Evolutionary conservation across 2,113 vertebrate genomes (phyloP).

Genomic region (Falcunculus frontatus): DNA sequence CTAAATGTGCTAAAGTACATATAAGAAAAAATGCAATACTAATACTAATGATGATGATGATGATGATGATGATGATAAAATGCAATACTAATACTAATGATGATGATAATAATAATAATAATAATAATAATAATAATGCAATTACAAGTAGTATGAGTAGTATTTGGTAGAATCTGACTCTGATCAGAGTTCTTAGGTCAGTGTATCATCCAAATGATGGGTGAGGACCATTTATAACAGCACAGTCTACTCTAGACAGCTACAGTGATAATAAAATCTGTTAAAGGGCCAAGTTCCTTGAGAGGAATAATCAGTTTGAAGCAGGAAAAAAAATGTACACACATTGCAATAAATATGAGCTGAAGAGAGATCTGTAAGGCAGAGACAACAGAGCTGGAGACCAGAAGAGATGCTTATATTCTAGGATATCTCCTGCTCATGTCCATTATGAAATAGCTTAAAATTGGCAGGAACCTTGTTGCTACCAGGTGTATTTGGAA

Average conservation of each 20-base stretch:
- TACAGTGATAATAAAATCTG: not conserved
- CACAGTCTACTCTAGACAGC: not conserved
- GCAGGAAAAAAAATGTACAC: not conserved
- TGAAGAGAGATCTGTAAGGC: not conserved
- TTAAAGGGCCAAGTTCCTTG: not conserved
- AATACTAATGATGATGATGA: not conserved
- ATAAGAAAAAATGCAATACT: not conserved
- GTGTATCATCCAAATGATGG: not conserved
- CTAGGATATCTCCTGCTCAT: not conserved
- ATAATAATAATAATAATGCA: not conserved
- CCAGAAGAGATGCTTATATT: not conserved
- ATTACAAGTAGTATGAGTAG: not conserved
- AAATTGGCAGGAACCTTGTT: not conserved
- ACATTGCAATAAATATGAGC: not conserved
- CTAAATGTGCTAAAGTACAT: not conserved
- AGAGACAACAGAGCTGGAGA: not conserved
- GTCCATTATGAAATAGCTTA: not conserved
- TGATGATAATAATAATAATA: not conserved
- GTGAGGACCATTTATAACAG: not conserved
- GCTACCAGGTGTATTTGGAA: not conserved
- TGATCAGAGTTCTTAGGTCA: not conserved
- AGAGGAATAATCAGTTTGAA: not conserved
- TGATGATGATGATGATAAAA: not conserved
- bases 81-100: not conserved
- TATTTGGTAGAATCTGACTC: not conserved